Evolutionary conservation across 2,797 vertebrate species (phyloP).

Genomic region (Sebastiscus tertius): DNA sequence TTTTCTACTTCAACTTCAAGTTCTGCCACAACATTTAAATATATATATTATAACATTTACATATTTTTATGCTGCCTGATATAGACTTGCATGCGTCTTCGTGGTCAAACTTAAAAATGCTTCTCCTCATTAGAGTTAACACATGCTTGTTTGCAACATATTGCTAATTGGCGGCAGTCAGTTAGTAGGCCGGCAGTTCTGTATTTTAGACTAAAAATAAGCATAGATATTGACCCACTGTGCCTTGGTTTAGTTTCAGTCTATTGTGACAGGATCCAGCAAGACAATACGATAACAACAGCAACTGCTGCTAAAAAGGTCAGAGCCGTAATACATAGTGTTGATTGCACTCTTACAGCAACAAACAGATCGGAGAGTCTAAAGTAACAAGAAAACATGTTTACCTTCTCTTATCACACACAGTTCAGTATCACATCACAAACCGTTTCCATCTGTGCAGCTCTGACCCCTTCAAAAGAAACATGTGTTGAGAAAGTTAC

Average conservation of each 20-base stretch:
- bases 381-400: background rate
- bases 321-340: background rate
- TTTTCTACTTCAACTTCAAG: background rate
- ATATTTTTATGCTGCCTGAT: background rate
- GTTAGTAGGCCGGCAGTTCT: background rate
- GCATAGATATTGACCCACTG: background rate
- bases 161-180: background rate
- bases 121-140: background rate
- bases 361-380: background rate
- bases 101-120: background rate
- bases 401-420: background rate
- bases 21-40: background rate
- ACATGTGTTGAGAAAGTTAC: background rate
- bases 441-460: background rate
- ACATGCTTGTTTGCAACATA: background rate
- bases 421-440: background rate
- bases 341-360: background rate
- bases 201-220: background rate
- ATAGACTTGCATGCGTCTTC: background rate
- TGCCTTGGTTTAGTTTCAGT: background rate
- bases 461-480: background rate
- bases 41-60: background rate
- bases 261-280: background rate
- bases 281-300: background rate
- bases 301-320: background rate